A percentile compares a stretch with the other conserved stretches of the same genome.
Conservation (phyloP, 2,797 vertebrate species). For the Epinephelus awoara region DNA sequence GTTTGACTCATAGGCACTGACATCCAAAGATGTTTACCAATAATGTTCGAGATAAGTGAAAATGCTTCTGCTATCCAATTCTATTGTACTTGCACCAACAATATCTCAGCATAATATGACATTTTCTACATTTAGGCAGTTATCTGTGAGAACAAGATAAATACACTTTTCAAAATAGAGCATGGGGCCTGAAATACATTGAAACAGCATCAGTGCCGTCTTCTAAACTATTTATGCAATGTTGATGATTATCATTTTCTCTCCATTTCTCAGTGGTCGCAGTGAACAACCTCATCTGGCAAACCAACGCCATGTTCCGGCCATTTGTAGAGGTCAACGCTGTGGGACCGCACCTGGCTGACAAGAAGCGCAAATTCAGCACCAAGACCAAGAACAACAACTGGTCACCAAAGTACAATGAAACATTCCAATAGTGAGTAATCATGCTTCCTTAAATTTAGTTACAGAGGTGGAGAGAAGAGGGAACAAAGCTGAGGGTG, state of each 20-base stretch:
- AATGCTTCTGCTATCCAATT: constrained; percentile 11
- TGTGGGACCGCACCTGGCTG: constrained; percentile 93
- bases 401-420: constrained; percentile 99
- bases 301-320: constrained; percentile 97
- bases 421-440: constrained; percentile 99
- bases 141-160: constrained; percentile 20
- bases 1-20: constrained; percentile 15
- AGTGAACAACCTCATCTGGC: constrained; percentile 95
- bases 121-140: constrained; percentile 34
- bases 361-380: constrained; percentile 97
- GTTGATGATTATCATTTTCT: constrained; percentile 4
- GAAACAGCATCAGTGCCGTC: background rate
- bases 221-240: background rate
- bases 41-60: constrained; percentile 26
- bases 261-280: constrained; percentile 87
- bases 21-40: constrained; percentile 11
- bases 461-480: background rate
- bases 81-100: constrained; percentile 12
- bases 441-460: background rate
- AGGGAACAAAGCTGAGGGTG: background rate
- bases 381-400: constrained; percentile 99
- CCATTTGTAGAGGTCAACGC: constrained; percentile 97
- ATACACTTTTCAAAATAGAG: constrained; percentile 5
- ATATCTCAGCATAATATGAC: constrained; percentile 31
- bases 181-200: background rate